phyloP scores from a whole-genome alignment of 1,140 invertebrate species.

The Piezodorus guildinii region DNA sequence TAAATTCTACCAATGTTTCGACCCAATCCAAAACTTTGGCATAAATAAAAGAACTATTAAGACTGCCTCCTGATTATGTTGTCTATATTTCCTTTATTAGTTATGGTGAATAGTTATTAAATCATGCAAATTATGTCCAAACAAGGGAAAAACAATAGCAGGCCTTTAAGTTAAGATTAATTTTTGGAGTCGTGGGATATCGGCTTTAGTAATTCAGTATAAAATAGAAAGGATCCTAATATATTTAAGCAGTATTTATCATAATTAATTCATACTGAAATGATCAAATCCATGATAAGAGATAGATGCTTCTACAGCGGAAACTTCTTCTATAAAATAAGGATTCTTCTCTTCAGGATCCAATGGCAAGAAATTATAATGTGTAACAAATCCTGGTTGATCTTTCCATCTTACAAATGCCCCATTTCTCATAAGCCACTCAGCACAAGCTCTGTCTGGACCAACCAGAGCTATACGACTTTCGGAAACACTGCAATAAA shows the following conservation, averaged over 20 bases:
- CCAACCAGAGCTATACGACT: constrained; percentile 60
- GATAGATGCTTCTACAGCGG: constrained; percentile 63
- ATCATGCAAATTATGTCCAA: no score
- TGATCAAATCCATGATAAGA: constrained; percentile 66
- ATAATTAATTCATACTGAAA: constrained; percentile 44
- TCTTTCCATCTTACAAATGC: constrained; percentile 57
- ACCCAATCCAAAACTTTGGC: no score
- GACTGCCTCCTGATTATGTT: no score
- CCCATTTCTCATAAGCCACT: constrained; percentile 78
- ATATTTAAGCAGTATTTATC: neutral
- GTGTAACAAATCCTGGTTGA: constrained; percentile 39
- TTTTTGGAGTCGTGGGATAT: no score
- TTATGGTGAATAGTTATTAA: no score
- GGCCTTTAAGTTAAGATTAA: no score
- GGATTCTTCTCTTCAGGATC: constrained; percentile 31
- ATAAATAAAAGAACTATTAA: no score
- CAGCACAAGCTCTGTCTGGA: constrained; percentile 75
- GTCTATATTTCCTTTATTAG: no score
- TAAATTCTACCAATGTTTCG: no score
- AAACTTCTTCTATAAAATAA: constrained; percentile 53
- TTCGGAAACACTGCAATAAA: constrained; percentile 27
- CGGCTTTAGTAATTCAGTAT: no score
- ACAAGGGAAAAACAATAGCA: no score
- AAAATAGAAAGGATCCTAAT: no score
- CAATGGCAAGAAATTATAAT: constrained; percentile 58